Base-by-base conservation (phyloP, 2,113 vertebrate genomes). In the Festucalex cinctus region DNA sequence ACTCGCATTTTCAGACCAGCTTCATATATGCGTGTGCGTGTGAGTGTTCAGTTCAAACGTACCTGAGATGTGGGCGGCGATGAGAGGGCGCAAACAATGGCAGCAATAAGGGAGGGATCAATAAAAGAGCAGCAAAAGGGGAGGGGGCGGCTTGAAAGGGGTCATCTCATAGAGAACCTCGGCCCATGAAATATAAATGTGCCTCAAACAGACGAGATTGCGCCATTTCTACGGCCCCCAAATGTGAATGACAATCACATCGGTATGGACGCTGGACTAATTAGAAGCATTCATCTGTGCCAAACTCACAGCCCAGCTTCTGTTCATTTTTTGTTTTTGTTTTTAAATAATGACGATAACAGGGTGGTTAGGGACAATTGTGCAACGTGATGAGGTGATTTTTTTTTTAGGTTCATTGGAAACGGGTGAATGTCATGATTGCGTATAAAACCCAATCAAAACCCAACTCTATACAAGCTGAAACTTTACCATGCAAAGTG, bases 211-310 rank as follows among this genome's bases (percentile, higher is more conserved):
- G 36, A 63, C 41, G n/a, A 22, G 65, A 79, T 83, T 71, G 73
- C 17, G 64, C 66, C 69, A 71, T 35, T 68, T 69, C 26, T 51
- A 60, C 60, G 69, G 35, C 67, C 7, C 58, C 20, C 24, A 62
- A 66, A 82, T 67, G 44, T 78, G 63, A 65, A 13, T 43, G 60
- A 14, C 19, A 43, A 43, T 62, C 13, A 78, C 79, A 69, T 76
- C 84, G 74, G 54, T 2, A 28, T 9, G 70, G 80, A 32, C 85
- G 76, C 88, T 79, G 77, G 81, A 66, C 85, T 90, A 90, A 93
- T 87, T 88, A 86, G 90, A 74, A 87, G 56, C 62, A 44, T 86
- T 80, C 84, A 87, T 86, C 89, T 89, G 74, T 69, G 70, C 39
- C 20, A 16, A 61, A 39, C 20, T 26, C 20, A 9, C 3, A 20